These are phyloP conservation scores for Synanthedon vespiformis DNA, from an alignment of 2,888 invertebrate species.

Conservation along the genomic window DNA sequence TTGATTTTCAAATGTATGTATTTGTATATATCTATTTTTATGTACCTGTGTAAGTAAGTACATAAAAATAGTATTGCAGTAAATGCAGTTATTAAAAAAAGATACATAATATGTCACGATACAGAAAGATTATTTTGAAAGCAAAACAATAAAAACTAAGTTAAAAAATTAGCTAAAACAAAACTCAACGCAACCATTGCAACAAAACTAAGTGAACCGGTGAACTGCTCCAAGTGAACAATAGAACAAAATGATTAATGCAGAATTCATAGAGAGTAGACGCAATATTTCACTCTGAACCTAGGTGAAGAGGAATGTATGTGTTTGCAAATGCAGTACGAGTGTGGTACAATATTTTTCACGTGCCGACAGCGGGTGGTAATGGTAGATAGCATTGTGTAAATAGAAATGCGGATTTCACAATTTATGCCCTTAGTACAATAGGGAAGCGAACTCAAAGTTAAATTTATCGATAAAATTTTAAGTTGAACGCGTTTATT, in stretches of 20 bases:
- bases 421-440: neutral
- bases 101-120: too few species aligned
- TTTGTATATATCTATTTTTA: too few species aligned
- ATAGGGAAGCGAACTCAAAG: neutral
- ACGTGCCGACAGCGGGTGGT: slow-evolving; percentile 8
- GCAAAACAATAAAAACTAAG: too few species aligned
- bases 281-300: slow-evolving; percentile 18
- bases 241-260: neutral
- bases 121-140: too few species aligned
- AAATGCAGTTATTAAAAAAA: too few species aligned
- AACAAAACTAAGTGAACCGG: too few species aligned
- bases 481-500: neutral
- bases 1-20: too few species aligned
- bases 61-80: too few species aligned
- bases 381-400: slow-evolving; percentile 10
- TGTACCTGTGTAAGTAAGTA: too few species aligned
- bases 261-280: slow-evolving; percentile 13
- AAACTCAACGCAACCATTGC: too few species aligned
- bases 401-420: slow-evolving; percentile 13
- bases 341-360: slow-evolving; percentile 17
- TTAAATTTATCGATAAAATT: neutral
- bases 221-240: neutral
- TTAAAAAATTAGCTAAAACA: too few species aligned
- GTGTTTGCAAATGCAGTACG: slow-evolving; percentile 9
- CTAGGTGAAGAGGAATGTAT: slow-evolving; percentile 15